Evolutionary conservation across 2,797 vertebrate genomes (phyloP).

Genomic region (Bucorvus abyssinicus): DNA sequence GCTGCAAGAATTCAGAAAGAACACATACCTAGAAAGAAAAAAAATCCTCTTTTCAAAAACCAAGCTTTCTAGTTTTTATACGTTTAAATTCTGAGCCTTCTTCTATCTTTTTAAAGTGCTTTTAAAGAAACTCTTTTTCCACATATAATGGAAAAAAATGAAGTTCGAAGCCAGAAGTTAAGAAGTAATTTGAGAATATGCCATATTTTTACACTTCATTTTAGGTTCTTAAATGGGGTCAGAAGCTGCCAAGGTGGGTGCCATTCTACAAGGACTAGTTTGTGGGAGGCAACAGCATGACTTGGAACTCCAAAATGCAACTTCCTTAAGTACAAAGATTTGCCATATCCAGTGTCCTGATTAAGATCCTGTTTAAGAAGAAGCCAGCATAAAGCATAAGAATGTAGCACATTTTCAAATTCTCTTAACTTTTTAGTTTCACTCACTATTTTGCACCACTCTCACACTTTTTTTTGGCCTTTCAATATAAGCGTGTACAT

Average conservation of each 20-base stretch:
- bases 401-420: background rate
- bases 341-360: background rate
- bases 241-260: background rate
- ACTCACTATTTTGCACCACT: background rate
- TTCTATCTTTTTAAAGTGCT: background rate
- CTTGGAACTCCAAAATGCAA: background rate
- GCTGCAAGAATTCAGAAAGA: constrained; percentile 78
- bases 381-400: background rate
- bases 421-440: background rate
- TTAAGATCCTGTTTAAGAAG: background rate
- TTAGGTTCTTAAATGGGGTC: background rate
- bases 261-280: background rate
- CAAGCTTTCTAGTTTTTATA: background rate
- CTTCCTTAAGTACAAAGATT: background rate
- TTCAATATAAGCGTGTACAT: background rate
- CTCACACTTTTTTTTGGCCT: background rate
- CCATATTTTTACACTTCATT: background rate
- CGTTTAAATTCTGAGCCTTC: background rate
- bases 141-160: background rate
- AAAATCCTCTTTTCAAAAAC: background rate
- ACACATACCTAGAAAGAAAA: constrained; percentile 73
- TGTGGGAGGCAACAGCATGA: background rate
- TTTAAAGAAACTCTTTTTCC: background rate
- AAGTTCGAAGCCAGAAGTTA: background rate
- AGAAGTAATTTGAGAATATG: background rate